A percentile compares a stretch with the other conserved stretches of the same genome.
phyloP scores from a whole-genome alignment of 2,888 invertebrate genomes.

The Desoria tigrina region DNA sequence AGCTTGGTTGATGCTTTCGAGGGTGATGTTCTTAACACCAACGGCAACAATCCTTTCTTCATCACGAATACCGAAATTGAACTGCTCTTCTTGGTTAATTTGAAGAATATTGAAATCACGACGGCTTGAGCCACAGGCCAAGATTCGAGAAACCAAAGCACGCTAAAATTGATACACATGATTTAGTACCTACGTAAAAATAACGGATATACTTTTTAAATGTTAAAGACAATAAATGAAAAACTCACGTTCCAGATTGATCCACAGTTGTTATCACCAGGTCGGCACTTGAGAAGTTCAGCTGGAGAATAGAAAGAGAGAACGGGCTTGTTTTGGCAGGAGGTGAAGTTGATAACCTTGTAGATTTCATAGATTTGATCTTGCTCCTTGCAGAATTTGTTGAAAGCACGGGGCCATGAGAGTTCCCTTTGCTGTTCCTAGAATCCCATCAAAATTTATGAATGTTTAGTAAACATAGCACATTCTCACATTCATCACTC shows the following conservation, averaged over 20 bases:
- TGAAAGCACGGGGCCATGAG: conserved; percentile 32
- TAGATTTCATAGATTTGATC: conserved; percentile 55
- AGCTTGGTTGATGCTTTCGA: conserved; percentile 25
- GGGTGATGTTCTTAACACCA: conserved; percentile 47
- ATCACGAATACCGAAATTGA: conserved; percentile 42
- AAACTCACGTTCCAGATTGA: conserved; percentile 52
- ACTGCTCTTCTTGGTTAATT: conserved; percentile 46
- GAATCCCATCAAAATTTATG: background rate
- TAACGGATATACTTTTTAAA: background rate
- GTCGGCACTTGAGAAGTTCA: conserved; percentile 45
- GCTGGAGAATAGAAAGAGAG: conserved; percentile 44
- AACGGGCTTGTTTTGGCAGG: conserved; percentile 56
- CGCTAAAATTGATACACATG: conserved; percentile 33
- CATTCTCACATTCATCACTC: background rate
- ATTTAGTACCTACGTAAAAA: background rate
- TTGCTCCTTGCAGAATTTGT: conserved; percentile 40
- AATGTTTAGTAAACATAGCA: background rate
- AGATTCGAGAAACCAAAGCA: conserved; percentile 41
- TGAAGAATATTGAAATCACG: conserved; percentile 41
- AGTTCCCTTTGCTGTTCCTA: conserved; percentile 21
- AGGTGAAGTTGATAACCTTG: conserved; percentile 58
- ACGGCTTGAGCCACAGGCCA: conserved; percentile 48
- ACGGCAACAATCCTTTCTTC: conserved; percentile 42
- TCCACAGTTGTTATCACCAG: conserved; percentile 52
- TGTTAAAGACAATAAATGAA: no score